phyloP scores from a whole-genome alignment of 2,113 vertebrate species.

The Clarias gariepinus region DNA sequence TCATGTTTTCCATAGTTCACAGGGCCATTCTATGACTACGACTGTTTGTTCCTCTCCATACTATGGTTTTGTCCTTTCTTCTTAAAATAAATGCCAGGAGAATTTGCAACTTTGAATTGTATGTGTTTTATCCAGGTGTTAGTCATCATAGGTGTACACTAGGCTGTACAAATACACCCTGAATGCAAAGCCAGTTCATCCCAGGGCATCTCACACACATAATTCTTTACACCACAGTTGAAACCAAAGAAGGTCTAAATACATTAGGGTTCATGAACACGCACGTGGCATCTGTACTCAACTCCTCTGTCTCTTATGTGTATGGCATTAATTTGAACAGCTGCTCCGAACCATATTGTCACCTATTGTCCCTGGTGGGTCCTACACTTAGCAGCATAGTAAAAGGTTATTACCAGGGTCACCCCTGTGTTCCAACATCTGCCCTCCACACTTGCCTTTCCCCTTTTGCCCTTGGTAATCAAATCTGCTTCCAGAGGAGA shows the following conservation, averaged over 20 bases:
- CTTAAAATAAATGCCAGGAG: neutral
- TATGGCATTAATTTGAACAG: conserved; percentile 11
- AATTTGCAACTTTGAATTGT: neutral
- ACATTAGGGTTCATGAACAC: neutral
- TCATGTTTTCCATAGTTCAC: too few relatives aligned
- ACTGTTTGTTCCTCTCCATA: neutral
- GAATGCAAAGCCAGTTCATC: neutral
- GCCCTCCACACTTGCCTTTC: neutral
- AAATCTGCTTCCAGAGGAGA: conserved; percentile 25
- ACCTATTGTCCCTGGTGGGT: conserved; percentile 23
- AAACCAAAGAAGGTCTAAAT: neutral
- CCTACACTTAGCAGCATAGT: conserved; percentile 27
- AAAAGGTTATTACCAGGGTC: conserved; percentile 29
- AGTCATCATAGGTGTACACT: neutral
- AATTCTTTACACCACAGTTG: neutral
- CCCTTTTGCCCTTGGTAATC: conserved; percentile 21
- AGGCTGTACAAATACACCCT: neutral
- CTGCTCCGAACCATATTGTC: conserved; percentile 12
- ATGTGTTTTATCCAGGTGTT: neutral
- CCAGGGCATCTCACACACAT: neutral
- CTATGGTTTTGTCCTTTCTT: neutral
- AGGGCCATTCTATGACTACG: too few relatives aligned
- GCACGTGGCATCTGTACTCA: conserved; percentile 8
- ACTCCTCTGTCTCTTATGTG: conserved; percentile 9
- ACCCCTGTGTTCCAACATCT: conserved; percentile 28